Evolutionary conservation across 2,113 vertebrate species (phyloP), one percentile per base, ranked within the genome.

Genomic region (Albula goreensis): DNA sequence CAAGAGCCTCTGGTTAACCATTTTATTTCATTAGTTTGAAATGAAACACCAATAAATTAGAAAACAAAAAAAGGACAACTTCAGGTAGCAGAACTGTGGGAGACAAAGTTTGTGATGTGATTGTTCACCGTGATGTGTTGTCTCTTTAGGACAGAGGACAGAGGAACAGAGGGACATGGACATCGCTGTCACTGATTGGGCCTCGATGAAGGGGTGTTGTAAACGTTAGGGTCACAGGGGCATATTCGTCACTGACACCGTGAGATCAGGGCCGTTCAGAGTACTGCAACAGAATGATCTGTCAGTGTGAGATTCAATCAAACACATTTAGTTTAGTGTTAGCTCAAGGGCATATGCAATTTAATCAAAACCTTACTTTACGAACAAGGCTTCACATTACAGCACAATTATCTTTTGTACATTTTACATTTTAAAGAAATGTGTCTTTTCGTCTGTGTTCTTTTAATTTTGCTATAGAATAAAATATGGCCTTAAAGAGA

Each of bases 181-280:
- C 31, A 8, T 74, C n/a, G 70, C n/a, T 70, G 63, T n/a, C 22
- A n/a, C 15, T 6, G 22, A 7, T 22, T 74, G 70, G 70, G 70
- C n/a, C 70, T 74, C 31, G 70, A 74, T 74, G 31, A 70, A 70
- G 70, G 60, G 70, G 70, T 74, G 70, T 74, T 74, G 70, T 74
- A 74, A 74, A 74, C 70, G n/a, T 74, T 25, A 9, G n/a, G 31
- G 70, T 74, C 70, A 10, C 13, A 22, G 70, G 13, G 19, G 19
- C 5, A 17, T 41, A 41, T 41, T 41, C 31, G 31, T 41, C 31
- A 5, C 2, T 8, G 19, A 22, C 5, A 8, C 22, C 19, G 12
- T 56, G 12, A 56, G 12, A 7, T 56, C 53, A 56, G 53, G 53
- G 53, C 53, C 53, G 12, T 70, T 22, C 70, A 74, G n/a, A n/a